Conservation (phyloP, 2,888 invertebrate species). For the Crocallis elinguaria region DNA sequence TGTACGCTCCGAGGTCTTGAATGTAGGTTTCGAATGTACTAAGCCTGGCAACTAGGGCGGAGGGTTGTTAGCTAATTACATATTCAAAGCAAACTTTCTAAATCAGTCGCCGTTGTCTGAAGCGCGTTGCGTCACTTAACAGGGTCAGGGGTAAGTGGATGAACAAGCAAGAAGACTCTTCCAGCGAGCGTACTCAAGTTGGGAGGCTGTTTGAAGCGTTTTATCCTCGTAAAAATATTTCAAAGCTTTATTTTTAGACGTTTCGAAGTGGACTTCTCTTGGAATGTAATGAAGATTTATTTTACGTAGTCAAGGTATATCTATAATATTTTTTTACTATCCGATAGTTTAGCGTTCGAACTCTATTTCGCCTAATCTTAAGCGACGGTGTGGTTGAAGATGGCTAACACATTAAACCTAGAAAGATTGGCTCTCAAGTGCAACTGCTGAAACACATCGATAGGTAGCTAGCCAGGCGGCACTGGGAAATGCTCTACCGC, state of each 20-base stretch:
- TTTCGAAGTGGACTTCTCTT: background rate
- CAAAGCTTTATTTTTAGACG: slow-evolving; percentile 9
- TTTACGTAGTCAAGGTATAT: too few species aligned
- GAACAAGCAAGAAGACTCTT: slow-evolving; percentile 8
- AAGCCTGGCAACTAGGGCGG: slow-evolving; percentile 17
- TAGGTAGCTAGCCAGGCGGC: too few species aligned
- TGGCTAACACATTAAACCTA: too few species aligned
- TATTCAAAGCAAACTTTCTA: slow-evolving; percentile 29
- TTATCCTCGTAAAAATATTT: slow-evolving; percentile 12
- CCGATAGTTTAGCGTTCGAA: too few species aligned
- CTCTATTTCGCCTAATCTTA: too few species aligned
- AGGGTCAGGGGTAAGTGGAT: slow-evolving; percentile 19
- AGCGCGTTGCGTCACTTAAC: slow-evolving; percentile 13
- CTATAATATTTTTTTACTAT: too few species aligned
- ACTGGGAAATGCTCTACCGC: too few species aligned
- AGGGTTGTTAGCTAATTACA: slow-evolving; percentile 24
- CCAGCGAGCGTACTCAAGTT: background rate
- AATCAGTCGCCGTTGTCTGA: slow-evolving; percentile 3
- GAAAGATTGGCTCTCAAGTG: too few species aligned
- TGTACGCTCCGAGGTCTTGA: background rate
- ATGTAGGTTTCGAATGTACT: slow-evolving; percentile 8
- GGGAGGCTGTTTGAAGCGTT: slow-evolving; percentile 5
- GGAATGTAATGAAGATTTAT: background rate
- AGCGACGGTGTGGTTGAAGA: too few species aligned
- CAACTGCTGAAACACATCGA: too few species aligned